Evolutionary conservation across 2,888 invertebrate species (phyloP).

Genomic region (Xanthia togata): DNA sequence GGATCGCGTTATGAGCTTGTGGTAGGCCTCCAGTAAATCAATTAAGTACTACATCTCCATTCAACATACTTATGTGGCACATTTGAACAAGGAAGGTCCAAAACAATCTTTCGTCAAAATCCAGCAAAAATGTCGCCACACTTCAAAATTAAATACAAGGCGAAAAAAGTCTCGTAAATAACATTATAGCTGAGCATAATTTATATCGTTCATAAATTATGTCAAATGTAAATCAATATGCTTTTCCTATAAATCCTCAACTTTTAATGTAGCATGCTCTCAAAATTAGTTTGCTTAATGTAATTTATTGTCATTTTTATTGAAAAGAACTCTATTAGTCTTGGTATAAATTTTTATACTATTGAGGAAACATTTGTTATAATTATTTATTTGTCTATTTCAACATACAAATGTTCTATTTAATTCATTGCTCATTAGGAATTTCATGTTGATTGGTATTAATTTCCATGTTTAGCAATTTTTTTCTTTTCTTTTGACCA

Average conservation of each 20-base stretch:
- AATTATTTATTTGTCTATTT: slow-evolving; percentile 36
- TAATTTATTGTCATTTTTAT: slow-evolving; percentile 63
- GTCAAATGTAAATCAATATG: slow-evolving; percentile 60
- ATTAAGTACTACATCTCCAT: neutral
- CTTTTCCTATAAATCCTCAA: slow-evolving; percentile 43
- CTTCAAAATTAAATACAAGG: slow-evolving; percentile 37
- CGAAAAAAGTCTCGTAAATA: slow-evolving; percentile 50
- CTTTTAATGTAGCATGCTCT: slow-evolving; percentile 52
- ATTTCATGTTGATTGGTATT: slow-evolving; percentile 14
- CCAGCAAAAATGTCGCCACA: slow-evolving; percentile 37
- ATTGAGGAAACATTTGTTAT: slow-evolving; percentile 36
- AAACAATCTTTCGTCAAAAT: slow-evolving; percentile 8
- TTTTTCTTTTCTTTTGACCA: neutral
- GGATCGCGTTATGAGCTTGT: too few relatives aligned
- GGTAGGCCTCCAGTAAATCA: neutral
- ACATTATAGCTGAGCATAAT: slow-evolving; percentile 40
- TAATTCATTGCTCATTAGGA: slow-evolving; percentile 43
- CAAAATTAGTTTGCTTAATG: slow-evolving; percentile 51
- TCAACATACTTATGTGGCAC: too few relatives aligned
- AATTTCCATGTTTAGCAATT: neutral
- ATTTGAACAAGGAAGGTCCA: slow-evolving; percentile 9
- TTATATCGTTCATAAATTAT: slow-evolving; percentile 58
- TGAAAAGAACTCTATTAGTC: slow-evolving; percentile 57
- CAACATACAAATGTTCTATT: neutral
- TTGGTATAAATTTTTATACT: slow-evolving; percentile 21